Base-by-base conservation (phyloP, 2,797 vertebrate genomes). In the Gallinago nigripennis region DNA sequence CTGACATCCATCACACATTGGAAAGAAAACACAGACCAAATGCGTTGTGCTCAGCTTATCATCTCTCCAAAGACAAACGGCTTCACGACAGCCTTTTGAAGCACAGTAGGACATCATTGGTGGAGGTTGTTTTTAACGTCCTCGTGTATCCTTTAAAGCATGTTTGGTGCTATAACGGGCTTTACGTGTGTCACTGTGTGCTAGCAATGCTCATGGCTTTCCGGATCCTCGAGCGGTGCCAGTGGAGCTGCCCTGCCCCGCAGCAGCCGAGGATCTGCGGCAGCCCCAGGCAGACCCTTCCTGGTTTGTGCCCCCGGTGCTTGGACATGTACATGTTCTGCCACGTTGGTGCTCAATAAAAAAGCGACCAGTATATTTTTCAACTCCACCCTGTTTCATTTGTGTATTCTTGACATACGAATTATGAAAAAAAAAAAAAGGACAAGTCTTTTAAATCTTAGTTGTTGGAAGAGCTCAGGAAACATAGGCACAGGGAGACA, bases 341-440 rank as follows among this genome's bases (percentile, higher is more conserved):
- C 80, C 25, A 51, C 68, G 85, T 77, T 0, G 94, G 96, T 96
- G 96, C 96, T 97, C 88, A 97, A 97, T 96, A 96, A 96, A 97
- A 46, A 95, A 50, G 25, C 57, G 33, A 94, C 86, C 83, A 27
- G 35, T 86, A 20, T 92, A 2, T 94, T 95, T 95, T 93, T 75
- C 71, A 94, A 43, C 81, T 57, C 81, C 61, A 41, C 27, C 2
- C 65, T 3, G 51, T 78, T 86, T 86, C 80, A 2, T 5, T 12
- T 48, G 78, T 86, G 76, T 87, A 41, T 95, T 69, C 46, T 82
- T 93, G 56, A 31, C 3, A 1, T 6, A 0, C 0, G 6, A 15
- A 30, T 57, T 24, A 6, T 0, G 7, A 30, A 20, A 30, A 30
- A 17, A 31, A 16, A n/a, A 16, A 51, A 60, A 61, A 21, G 9